Evolutionary conservation across 2,797 vertebrate species (phyloP), one percentile per base, ranked within the genome.

Genomic region (Myioborus melanocephalus): DNA sequence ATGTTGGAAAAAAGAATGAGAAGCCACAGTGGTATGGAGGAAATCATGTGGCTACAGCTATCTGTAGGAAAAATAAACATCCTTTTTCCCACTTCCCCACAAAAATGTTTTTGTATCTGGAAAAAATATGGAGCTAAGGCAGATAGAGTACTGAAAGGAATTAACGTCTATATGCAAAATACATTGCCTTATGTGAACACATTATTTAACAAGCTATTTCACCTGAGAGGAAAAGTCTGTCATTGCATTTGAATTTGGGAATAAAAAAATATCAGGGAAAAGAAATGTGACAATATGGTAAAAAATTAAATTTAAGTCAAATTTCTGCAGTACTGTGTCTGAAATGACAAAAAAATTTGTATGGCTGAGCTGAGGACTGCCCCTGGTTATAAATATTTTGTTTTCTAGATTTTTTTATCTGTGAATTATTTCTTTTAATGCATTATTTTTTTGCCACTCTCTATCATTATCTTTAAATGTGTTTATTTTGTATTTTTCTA

Each of bases 31-130:
- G 64, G 63, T 94, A 73, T 90, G 78, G 94, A 90, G 68, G 92
- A 94, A 93, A 92, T 94, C 44, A 66, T 89, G 91, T 94, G 91
- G 82, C 79, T 92, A 66, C 64, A 92, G 64, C 53, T 91, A 91
- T 94, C 94, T 87, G 56, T 89, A 92, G 91, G 82, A 85, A 96
- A 96, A 94, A 92, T 94, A 95, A 92, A 92, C 93, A 94, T 89
- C 43, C 82, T 91, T 94, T 91, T 91, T 75, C 72, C 93, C 72
- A 68, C 57, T 92, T 87, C 30, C 41, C 60, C 84, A 34, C 68
- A 89, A 76, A 94, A 93, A 89, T 87, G 81, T 79, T 92, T 92
- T 83, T 83, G 20, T 94, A 73, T 94, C 75, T 95, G 71, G 73
- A 86, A 92, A 89, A 90, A 90, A 77, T 94, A 80, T 14, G 69